Conservation (phyloP, 2,113 vertebrate genomes). For the Cyphomyrus discorhynchus region DNA sequence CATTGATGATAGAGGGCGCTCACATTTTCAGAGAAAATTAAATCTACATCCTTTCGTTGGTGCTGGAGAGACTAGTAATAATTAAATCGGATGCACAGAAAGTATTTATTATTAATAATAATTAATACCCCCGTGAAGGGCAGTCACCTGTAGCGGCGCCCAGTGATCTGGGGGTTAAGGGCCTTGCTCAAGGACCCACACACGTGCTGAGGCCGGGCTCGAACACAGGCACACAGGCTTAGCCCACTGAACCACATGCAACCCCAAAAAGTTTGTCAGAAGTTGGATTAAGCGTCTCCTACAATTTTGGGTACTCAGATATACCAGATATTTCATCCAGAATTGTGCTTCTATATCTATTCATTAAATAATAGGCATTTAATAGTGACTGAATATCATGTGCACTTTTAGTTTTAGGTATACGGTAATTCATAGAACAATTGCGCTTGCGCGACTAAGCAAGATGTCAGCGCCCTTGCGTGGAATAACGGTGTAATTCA, state of each 20-base stretch:
- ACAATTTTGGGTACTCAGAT: not conserved
- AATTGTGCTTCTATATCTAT: not conserved
- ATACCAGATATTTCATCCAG: not conserved
- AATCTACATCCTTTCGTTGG: not conserved
- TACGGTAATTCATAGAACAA: not conserved
- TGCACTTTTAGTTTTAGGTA: not conserved
- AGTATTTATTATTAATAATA: not conserved
- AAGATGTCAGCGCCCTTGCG: slow-evolving; percentile 48
- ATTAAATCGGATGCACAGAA: not conserved
- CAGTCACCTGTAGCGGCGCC: too few species aligned
- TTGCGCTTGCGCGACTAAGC: slow-evolving; percentile 17
- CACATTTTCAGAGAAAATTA: not conserved
- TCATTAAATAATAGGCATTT: not conserved
- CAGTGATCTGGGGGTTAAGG: too few species aligned
- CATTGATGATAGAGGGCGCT: not conserved
- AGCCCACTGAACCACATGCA: too few species aligned
- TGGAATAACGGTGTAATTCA: not conserved
- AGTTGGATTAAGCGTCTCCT: not conserved
- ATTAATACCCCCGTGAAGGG: too few species aligned
- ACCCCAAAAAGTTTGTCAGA: too few species aligned
- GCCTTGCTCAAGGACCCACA: too few species aligned
- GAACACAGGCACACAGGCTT: too few species aligned
- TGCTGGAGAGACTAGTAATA: not conserved
- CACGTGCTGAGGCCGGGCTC: too few species aligned
- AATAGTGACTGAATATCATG: not conserved